phyloP scores from a whole-genome alignment of 2,888 invertebrate genomes.

The Eupeodes latifasciatus region DNA sequence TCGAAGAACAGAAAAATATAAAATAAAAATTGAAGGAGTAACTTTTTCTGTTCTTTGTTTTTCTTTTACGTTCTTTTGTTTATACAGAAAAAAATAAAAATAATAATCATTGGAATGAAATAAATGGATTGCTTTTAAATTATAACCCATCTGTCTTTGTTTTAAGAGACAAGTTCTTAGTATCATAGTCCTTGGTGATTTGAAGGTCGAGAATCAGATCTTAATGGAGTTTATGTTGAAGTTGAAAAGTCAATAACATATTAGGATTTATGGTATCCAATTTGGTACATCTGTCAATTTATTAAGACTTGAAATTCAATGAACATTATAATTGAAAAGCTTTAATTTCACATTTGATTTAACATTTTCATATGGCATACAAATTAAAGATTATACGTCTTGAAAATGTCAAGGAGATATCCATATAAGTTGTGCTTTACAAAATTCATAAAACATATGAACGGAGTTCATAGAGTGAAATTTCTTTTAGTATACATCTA shows the following conservation, averaged over 20 bases:
- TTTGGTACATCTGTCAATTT: too few species aligned
- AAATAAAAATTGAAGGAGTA: slow-evolving; percentile 8
- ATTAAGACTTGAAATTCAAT: too few species aligned
- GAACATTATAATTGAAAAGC: too few species aligned
- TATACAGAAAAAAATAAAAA: background rate
- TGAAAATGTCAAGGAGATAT: too few species aligned
- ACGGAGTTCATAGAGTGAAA: too few species aligned
- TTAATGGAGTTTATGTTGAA: background rate
- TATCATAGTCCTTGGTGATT: background rate
- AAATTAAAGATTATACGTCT: too few species aligned
- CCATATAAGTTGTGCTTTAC: too few species aligned
- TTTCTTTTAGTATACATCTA: too few species aligned
- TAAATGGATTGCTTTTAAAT: slow-evolving; percentile 42
- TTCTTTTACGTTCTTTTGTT: background rate
- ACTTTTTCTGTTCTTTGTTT: background rate
- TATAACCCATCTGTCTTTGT: slow-evolving; percentile 16
- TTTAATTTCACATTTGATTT: too few species aligned
- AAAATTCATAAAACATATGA: too few species aligned
- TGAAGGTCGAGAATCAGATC: background rate
- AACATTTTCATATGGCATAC: too few species aligned
- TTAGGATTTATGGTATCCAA: too few species aligned
- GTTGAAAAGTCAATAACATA: background rate
- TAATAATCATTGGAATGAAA: slow-evolving; percentile 1
- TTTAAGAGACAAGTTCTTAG: background rate
- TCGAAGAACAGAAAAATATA: background rate